Evolutionary conservation across 30 jellyfish, hydroid and myxozoan genomes (phyloP), one percentile per base, ranked within the genome.

Genomic region (Sanderia malayensis): DNA sequence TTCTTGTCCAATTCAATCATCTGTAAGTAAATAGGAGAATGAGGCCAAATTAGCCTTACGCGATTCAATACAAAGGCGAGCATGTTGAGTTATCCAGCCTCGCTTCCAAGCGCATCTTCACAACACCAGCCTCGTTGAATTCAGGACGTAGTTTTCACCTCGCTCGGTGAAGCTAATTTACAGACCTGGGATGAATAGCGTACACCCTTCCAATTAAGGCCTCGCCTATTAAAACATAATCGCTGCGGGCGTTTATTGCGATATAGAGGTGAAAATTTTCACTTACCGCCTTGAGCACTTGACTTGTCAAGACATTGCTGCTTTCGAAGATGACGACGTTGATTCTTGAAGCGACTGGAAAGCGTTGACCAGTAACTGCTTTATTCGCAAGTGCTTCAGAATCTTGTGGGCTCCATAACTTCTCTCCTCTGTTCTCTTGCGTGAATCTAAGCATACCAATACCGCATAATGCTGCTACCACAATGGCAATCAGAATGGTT

Each of bases 341-440:
- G 25, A 62, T 19, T 25, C 96, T 41, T 1, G 74, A 55, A 30
- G 80, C 67, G 28, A 46, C 83, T 8, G 96, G 96, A 41, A 67
- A 86, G 21, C 75, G 49, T 23, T 24, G 32, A 27, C 30, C 89
- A 9, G 67, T 87, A 47, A 73, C 19, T 2, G 58, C 89, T 44
- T 71, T 61, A 30, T 78, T 85, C 27, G 70, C 63, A 17, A 86
- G 67, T 0, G 94, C 85, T 46, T 79, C 94, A 0, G 96, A 86
- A 31, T 74, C 86, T 37, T 79, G 94, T 0, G 96, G 89, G 46
- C 44, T 77, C 96, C 96, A 86, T n/a, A 70, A 23, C 53, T 86
- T 86, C 57, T 86, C 96, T 13, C 96, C 89, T 37, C 96, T 63
- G 78, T 73, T 86, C 52, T 86, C 96, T 47, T 69, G 88, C 30